phyloP scores from a whole-genome alignment of 1,140 invertebrate species.

The Lasioglossum baleicum region DNA sequence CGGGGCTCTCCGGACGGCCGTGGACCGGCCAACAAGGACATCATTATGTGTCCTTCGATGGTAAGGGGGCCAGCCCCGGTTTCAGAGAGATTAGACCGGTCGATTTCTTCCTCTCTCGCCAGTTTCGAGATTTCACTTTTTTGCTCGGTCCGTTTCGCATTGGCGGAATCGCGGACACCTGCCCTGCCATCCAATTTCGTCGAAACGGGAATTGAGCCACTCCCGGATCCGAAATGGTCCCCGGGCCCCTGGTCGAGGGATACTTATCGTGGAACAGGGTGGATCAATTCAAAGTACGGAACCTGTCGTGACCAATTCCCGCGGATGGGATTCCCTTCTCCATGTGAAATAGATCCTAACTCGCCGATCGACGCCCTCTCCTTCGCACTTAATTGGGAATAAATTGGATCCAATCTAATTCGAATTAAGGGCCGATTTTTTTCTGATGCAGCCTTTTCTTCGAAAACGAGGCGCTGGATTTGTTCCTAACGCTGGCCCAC shows the following conservation, averaged over 20 bases:
- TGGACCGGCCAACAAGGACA: conserved; percentile 57
- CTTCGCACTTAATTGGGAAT: conserved; percentile 66
- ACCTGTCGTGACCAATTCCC: conserved; percentile 52
- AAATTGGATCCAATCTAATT: conserved; percentile 72
- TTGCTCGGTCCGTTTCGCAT: conserved; percentile 28
- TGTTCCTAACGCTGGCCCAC: conserved; percentile 7
- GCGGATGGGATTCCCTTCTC: conserved; percentile 19
- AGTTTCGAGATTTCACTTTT: not conserved
- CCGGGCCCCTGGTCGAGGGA: not conserved
- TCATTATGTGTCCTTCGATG: conserved; percentile 65
- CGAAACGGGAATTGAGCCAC: conserved; percentile 52
- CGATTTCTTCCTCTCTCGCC: not conserved
- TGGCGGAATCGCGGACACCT: conserved; percentile 34
- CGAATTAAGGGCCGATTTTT: conserved; percentile 59
- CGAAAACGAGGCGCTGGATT: conserved; percentile 39
- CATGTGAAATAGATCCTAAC: conserved; percentile 48
- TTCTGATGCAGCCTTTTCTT: conserved; percentile 41
- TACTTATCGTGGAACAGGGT: conserved; percentile 52
- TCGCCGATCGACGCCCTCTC: conserved; percentile 19
- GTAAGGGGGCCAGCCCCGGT: conserved; percentile 15
- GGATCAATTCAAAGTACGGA: conserved; percentile 48
- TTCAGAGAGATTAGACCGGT: conserved; percentile 32
- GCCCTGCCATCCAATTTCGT: conserved; percentile 41
- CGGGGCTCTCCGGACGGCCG: conserved; percentile 19
- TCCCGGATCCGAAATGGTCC: conserved; percentile 53